A percentile compares a stretch with the other conserved stretches of the same genome.
These are phyloP conservation scores for Myiotriccus ornatus DNA, from an alignment of 2,797 vertebrate species.

Conservation along the genomic window DNA sequence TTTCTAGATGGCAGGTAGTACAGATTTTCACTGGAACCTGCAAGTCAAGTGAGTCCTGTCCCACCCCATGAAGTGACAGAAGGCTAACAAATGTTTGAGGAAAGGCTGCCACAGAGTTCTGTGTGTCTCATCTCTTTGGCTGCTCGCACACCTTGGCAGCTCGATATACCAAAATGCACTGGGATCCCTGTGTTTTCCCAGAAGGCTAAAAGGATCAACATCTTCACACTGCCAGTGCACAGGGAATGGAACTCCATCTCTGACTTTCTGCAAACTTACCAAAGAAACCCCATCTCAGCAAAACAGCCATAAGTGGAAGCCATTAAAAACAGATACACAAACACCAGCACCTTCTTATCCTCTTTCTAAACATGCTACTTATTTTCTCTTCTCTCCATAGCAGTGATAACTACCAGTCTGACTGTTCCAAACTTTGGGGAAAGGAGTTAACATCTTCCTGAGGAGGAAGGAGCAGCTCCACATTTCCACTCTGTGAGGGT, in stretches of 20 bases:
- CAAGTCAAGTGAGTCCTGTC: not conserved
- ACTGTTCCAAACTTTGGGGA: not conserved
- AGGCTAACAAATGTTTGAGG: not conserved
- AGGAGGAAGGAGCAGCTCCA: not conserved
- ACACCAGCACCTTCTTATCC: not conserved
- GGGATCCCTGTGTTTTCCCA: rapidly evolving
- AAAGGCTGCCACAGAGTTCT: not conserved
- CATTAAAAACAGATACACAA: not conserved
- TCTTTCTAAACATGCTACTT: not conserved
- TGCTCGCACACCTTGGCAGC: not conserved
- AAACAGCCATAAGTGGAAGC: not conserved
- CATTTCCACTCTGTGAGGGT: not conserved
- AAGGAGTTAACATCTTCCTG: not conserved
- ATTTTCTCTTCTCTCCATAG: not conserved
- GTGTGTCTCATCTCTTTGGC: not conserved
- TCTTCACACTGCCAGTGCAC: not conserved
- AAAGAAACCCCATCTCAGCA: not conserved
- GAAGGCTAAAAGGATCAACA: not conserved
- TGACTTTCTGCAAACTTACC: not conserved
- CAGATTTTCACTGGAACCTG: not conserved
- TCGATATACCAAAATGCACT: not conserved
- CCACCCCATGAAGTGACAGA: rapidly evolving
- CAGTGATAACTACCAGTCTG: not conserved
- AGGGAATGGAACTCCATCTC: not conserved
- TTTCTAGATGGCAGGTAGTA: not conserved